Base-by-base conservation (phyloP, 2,113 vertebrate species). In the Nibea coibor region DNA sequence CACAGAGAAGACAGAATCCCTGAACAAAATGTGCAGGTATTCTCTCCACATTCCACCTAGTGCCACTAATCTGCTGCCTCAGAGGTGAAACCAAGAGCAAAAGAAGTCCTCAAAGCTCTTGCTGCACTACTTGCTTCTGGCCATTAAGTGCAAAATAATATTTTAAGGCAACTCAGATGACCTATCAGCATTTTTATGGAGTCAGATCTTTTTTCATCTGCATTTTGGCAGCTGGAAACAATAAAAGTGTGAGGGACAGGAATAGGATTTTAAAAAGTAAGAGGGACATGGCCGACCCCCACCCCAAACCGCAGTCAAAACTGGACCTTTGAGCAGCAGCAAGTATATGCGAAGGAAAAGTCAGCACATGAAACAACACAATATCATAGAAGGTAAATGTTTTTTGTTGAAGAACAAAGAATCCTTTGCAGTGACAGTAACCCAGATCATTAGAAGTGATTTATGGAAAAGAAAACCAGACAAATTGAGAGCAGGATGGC, bases 401-500 rank as follows among this genome's bases (percentile, higher is more conserved):
- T 14, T 42, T 62, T 10, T 20, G 59, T 39, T 24, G n/a, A 56
- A 48, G 22, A 19, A 61, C 17, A 24, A 24, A 50, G 43, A 59
- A 68, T 35, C 7, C 15, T 26, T 53, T 31, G 15, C 20, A n/a
- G 53, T 39, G 51, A 22, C 50, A 42, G 62, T 39, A 5, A 24
- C 59, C 42, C 61, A 31, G 56, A 28, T 50, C 39, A 43, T 42
- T 39, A 45, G 39, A 81, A 24, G 56, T 68, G 72, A 82, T 73
- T 67, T 45, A 74, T 65, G 69, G 57, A 70, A 50, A 75, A 73
- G 56, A 24, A 73, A 77, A 62, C 19, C 3, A 0, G 14, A 69
- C 28, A 73, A 58, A 70, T 14, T 54, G 26, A 70, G 64, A 48
- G 22, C 67, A 26, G 14, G 53, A 75, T 17, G 35, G 26, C 7